A percentile compares a stretch with the other conserved stretches of the same genome.
phyloP scores from a whole-genome alignment of 2,113 vertebrate genomes.

The Martes martes region DNA sequence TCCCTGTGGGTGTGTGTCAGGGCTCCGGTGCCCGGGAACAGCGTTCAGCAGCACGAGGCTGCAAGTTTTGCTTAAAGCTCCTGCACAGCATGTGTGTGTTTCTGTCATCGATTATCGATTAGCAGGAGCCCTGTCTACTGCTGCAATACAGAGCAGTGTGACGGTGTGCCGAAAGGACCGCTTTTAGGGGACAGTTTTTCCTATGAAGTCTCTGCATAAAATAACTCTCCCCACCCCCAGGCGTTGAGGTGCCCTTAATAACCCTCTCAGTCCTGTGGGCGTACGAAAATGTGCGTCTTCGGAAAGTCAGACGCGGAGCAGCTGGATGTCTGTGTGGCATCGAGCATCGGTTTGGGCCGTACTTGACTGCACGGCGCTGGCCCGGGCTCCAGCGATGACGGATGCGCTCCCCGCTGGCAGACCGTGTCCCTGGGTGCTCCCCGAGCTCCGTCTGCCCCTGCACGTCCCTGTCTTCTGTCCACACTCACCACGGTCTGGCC shows the following conservation, averaged over 20 bases:
- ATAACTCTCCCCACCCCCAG: neutral
- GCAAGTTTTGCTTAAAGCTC: neutral
- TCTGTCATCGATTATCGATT: no score
- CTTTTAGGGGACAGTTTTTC: neutral
- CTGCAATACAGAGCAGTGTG: no score
- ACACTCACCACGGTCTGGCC: neutral
- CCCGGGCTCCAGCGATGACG: neutral
- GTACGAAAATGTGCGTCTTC: neutral
- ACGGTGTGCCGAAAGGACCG: neutral
- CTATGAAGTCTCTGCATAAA: neutral
- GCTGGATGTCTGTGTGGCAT: neutral
- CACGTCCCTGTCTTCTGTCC: neutral
- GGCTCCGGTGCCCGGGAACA: neutral
- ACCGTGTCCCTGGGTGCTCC: fast-evolving
- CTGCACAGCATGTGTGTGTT: neutral
- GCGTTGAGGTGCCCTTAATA: neutral
- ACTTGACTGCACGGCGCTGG: no score
- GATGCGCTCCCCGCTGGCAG: neutral
- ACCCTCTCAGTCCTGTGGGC: neutral
- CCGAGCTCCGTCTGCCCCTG: neutral
- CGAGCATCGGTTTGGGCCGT: neutral
- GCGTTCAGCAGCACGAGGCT: neutral
- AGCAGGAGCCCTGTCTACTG: neutral
- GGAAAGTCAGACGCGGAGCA: neutral
- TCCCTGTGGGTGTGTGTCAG: neutral